Base-by-base conservation (phyloP, 2,113 vertebrate genomes). In the Anthoscopus minutus region DNA sequence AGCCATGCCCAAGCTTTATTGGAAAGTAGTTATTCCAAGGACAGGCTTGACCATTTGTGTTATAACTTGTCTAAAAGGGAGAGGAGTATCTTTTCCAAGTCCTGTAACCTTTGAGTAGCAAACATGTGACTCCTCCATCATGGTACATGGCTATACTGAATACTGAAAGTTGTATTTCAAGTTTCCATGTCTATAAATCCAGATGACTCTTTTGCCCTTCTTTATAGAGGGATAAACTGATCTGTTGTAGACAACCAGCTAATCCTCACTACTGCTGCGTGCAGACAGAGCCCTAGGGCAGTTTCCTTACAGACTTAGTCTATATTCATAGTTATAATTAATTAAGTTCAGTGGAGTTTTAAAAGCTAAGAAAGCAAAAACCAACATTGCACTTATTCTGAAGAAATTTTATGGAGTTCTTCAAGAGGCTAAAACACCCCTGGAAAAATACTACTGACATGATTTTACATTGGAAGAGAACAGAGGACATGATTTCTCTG, bases 151-250 rank as follows among this genome's bases (percentile, higher is more conserved):
- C 19, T 47, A 53, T 31, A 50, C 2, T 5, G 11, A 82, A 48
- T 35, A 53, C 50, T 57, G 25, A 53, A 94, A 70, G 70, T 73
- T 33, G 4, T 13, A 25, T 88, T 92, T 90, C 85, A 80, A 30
- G 67, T 83, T 90, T 70, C 51, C 50, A 37, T 24, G n/a, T 25
- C 66, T 71, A 44, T 72, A 79, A 87, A 87, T 82, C 72, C 70
- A 67, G 48, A 60, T 9, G 12, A 91, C 78, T 87, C 61, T 69
- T 89, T 40, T 79, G 88, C 50, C 85, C 74, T 89, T 81, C 81
- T 89, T 91, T 82, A 81, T 31, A 70, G 42, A 47, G 72, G 89
- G 78, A 89, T 85, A 71, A 95, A 95, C 78, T 88, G 92, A 79
- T 89, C 81, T 61, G 42, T 61, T 64, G 37, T 38, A 76, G 48